These are phyloP conservation scores for Ceratosolen fusciceps DNA, from an alignment of 1,140 invertebrate genomes.

Conservation along the genomic window DNA sequence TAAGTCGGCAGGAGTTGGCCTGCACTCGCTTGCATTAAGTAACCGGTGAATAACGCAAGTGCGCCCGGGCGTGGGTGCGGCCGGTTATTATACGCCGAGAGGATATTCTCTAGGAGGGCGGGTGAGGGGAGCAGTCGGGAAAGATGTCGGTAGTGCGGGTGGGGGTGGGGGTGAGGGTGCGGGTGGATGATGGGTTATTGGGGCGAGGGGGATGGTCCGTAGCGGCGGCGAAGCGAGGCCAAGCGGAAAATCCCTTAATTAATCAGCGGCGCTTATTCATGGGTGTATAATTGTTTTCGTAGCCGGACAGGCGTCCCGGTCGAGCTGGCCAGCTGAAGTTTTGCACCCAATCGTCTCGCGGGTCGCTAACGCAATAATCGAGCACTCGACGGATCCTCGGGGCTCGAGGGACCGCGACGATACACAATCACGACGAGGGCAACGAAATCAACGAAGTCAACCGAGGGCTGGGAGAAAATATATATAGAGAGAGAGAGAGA, in stretches of 20 bases:
- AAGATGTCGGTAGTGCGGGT: not conserved
- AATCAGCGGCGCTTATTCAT: constrained; percentile 42
- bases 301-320: not conserved
- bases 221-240: constrained; percentile 8
- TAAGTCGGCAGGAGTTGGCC: too few relatives aligned
- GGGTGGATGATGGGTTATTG: not conserved
- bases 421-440: not conserved
- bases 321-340: not conserved
- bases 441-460: constrained; percentile 10
- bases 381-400: not conserved
- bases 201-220: constrained; percentile 12
- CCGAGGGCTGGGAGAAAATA: not conserved
- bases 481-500: too few relatives aligned
- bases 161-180: not conserved
- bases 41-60: too few relatives aligned
- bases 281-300: constrained; percentile 34
- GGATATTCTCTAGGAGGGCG: too few relatives aligned
- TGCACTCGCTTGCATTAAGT: too few relatives aligned
- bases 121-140: too few relatives aligned
- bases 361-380: constrained; percentile 34
- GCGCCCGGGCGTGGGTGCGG: too few relatives aligned
- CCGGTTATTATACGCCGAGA: too few relatives aligned
- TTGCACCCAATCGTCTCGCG: constrained; percentile 23
- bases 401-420: not conserved
- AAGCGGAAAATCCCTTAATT: constrained; percentile 47